phyloP scores from a whole-genome alignment of 2,888 invertebrate genomes.

The Phlogophora meticulosa region DNA sequence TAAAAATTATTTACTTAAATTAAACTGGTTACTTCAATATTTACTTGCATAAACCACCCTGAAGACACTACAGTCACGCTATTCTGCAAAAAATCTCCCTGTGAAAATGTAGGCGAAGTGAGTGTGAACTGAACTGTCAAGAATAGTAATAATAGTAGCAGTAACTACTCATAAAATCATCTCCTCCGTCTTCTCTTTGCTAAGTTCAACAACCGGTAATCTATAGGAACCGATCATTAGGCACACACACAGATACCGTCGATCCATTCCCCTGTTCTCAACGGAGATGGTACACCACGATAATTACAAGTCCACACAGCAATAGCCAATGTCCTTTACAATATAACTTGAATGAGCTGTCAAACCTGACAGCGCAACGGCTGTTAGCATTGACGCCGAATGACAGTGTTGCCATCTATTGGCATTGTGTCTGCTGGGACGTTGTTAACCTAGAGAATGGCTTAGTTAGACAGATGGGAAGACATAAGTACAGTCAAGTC shows the following conservation, averaged over 20 bases:
- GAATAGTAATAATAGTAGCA: too few species aligned
- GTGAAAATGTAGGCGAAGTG: too few species aligned
- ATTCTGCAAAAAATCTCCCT: too few species aligned
- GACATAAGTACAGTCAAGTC: too few species aligned
- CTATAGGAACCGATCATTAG: neutral
- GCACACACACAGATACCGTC: neutral
- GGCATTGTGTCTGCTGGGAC: conserved; percentile 18
- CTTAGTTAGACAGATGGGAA: neutral
- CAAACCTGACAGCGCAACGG: conserved; percentile 33
- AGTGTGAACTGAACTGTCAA: too few species aligned
- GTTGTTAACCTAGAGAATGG: conserved; percentile 6
- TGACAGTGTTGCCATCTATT: conserved; percentile 13
- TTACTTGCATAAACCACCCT: too few species aligned
- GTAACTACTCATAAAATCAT: too few species aligned
- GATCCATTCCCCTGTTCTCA: neutral
- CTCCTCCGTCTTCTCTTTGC: too few species aligned
- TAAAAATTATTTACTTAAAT: too few species aligned
- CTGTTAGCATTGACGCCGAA: conserved; percentile 26
- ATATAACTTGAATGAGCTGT: conserved; percentile 34
- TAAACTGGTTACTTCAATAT: too few species aligned
- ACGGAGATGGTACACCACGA: neutral
- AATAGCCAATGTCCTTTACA: conserved; percentile 6
- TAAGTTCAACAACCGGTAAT: neutral
- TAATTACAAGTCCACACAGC: conserved; percentile 16
- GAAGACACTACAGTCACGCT: too few species aligned